A percentile compares a stretch with the other conserved stretches of the same genome.
phyloP scores from a whole-genome alignment of 1,140 invertebrate species.

The Caenorhabditis elegans region DNA sequence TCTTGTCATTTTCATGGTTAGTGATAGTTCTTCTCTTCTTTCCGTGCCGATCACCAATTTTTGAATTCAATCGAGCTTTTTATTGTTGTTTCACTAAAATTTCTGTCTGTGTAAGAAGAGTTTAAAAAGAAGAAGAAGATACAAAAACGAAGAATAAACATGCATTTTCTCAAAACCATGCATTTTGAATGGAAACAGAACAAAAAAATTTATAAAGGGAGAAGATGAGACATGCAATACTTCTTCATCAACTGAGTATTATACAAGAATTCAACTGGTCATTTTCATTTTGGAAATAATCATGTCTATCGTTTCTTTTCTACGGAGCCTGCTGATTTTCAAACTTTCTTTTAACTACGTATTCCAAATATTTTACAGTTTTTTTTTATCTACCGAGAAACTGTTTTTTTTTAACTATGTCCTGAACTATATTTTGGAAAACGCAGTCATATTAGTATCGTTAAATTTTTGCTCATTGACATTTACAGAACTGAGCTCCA shows the following conservation, averaged over 20 bases:
- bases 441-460: too few relatives aligned
- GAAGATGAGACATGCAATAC: not conserved
- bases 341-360: too few relatives aligned
- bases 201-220: not conserved
- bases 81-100: not conserved
- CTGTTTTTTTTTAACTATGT: too few relatives aligned
- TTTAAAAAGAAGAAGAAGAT: not conserved
- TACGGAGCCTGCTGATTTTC: too few relatives aligned
- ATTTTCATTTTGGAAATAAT: too few relatives aligned
- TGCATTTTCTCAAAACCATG: constrained; percentile 21
- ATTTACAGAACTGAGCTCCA: too few relatives aligned
- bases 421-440: too few relatives aligned
- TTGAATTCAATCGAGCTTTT: constrained; percentile 15
- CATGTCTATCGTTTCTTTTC: too few relatives aligned
- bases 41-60: not conserved
- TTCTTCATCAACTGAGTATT: not conserved
- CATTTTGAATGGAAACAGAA: not conserved
- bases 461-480: too few relatives aligned
- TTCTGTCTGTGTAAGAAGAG: not conserved
- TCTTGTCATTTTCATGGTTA: not conserved
- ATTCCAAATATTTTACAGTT: too few relatives aligned
- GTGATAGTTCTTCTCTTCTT: not conserved
- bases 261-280: too few relatives aligned
- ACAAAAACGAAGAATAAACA: constrained; percentile 23
- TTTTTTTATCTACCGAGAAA: too few relatives aligned